phyloP scores from a whole-genome alignment of 2,113 vertebrate genomes.

The Lepidothrix coronata region DNA sequence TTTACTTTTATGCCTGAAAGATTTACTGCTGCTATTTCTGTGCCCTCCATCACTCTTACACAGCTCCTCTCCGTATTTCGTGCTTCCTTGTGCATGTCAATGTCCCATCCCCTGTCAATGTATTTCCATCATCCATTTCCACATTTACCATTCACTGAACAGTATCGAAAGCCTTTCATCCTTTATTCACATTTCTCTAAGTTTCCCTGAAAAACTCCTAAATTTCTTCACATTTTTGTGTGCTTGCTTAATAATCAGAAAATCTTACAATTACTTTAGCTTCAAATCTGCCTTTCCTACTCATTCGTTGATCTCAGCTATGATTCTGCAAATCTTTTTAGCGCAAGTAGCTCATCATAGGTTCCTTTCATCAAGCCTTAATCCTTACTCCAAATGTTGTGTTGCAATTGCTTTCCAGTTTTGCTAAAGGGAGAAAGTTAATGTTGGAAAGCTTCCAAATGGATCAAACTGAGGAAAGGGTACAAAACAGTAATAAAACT shows the following conservation, averaged over 20 bases:
- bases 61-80: neutral
- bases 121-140: neutral
- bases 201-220: neutral
- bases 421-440: neutral
- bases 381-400: neutral
- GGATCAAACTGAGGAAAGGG: neutral
- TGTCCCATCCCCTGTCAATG: neutral
- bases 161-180: neutral
- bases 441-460: neutral
- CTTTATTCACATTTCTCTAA: neutral
- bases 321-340: neutral
- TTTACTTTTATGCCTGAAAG: neutral
- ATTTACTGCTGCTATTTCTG: neutral
- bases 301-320: neutral
- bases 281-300: neutral
- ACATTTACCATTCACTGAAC: neutral
- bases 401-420: neutral
- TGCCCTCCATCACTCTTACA: neutral
- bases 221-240: neutral
- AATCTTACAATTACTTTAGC: neutral
- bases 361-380: neutral
- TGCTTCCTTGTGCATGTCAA: neutral
- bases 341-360: neutral
- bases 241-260: neutral
- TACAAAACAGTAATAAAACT: slow-evolving; percentile 12